Evolutionary conservation across 2,888 invertebrate species (phyloP).

Genomic region (Drosophila setosimentum): DNA sequence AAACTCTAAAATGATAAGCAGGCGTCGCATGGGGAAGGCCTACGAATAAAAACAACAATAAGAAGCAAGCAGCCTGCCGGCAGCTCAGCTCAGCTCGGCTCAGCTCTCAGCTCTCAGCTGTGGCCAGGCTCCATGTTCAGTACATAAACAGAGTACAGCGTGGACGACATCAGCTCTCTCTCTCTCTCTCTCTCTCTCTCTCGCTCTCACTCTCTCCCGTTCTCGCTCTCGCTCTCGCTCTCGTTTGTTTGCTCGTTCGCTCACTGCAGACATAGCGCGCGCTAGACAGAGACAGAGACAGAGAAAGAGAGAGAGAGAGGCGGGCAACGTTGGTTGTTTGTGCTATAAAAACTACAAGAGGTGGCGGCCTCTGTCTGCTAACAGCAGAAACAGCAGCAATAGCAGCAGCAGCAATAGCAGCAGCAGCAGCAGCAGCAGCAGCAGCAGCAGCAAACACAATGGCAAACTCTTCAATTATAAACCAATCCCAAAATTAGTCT

Average conservation of each 20-base stretch:
- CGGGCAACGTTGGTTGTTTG: slow-evolving; percentile 6
- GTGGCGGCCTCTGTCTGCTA: slow-evolving; percentile 44
- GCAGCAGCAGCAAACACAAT: slow-evolving; percentile 62
- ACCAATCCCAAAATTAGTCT: slow-evolving; percentile 84
- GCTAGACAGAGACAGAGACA: slow-evolving; percentile 1
- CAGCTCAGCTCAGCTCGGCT: slow-evolving; percentile 21
- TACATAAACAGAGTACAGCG: slow-evolving; percentile 44
- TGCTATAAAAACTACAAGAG: slow-evolving; percentile 46
- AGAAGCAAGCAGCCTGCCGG: slow-evolving; percentile 1
- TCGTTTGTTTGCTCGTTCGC: slow-evolving; percentile 3
- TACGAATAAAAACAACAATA: slow-evolving; percentile 54
- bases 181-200: neutral
- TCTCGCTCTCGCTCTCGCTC: neutral
- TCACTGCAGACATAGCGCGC: slow-evolving; percentile 1
- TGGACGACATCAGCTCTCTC: slow-evolving; percentile 3
- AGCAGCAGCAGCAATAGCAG: neutral
- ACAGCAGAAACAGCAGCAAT: neutral
- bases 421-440: neutral
- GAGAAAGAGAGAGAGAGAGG: neutral
- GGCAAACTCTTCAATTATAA: slow-evolving; percentile 84
- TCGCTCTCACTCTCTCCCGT: neutral
- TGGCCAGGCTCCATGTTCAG: slow-evolving; percentile 26
- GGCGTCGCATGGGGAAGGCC: slow-evolving; percentile 61
- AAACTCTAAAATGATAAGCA: slow-evolving; percentile 78
- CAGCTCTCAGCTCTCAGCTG: slow-evolving; percentile 18